Evolutionary conservation across 2,113 vertebrate genomes (phyloP), one percentile per base, ranked within the genome.

Genomic region (Noturus placidus): DNA sequence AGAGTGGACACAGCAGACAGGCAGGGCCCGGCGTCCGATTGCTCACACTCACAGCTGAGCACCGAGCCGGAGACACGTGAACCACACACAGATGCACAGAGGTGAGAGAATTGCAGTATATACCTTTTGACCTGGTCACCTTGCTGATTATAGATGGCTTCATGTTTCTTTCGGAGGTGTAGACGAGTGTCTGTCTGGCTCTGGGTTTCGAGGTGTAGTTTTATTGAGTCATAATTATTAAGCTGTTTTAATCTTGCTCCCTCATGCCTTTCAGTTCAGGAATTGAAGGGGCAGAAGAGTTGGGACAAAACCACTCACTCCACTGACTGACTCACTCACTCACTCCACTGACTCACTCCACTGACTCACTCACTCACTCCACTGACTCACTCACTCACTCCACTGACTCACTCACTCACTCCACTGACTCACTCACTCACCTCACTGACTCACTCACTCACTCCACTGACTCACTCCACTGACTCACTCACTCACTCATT

Each of bases 1-100:
- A 95, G 97, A 33, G 97, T 97, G 86, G 98, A 99, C 93, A 99
- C 98, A 89, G 97, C 97, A 72, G 98, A 99, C 86, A 95, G 97
- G 46, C 97, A 98, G 52, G 97, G 97, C 82, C 97, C 97, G 88
- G 97, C 97, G 91, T 98, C 97, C 0, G 97, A 99, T 88, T 97
- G 98, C 88, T 96, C 97, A 84, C 97, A 99, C 88, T 96, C 97
- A 84, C 97, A 99, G 91, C 97, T 97, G 89, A 97, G 97, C 87
- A 92, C 98, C 89, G 98, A 99, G 92, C 95, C 97, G 0, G 98
- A 99, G 56, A 86, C 91, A 0, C 82, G 92, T 0, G 98, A 99
- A 85, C 95, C 95, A 76, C 95, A 97, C 81, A 94, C 95, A 0
- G 97, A 99, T 80, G 93, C 95, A 14, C 92, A 96, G 93, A 97